These are phyloP conservation scores for Hormaphis cornu DNA, from an alignment of 1,140 invertebrate genomes.

Conservation along the genomic window DNA sequence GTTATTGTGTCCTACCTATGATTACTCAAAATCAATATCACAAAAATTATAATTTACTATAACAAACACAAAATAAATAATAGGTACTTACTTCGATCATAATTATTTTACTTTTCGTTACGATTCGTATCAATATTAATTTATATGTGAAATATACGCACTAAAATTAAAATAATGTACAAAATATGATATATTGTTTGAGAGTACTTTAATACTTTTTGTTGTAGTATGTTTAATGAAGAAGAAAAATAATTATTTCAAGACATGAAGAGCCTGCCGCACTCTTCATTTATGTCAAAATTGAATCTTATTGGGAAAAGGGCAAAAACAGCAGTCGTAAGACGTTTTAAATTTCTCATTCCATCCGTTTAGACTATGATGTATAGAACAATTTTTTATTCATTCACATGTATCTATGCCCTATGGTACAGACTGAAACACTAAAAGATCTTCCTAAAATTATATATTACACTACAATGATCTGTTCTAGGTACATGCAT, in stretches of 20 bases:
- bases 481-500: slow-evolving; percentile 72
- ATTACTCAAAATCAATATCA: neutral
- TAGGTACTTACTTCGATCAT: too few relatives aligned
- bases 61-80: neutral
- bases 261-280: slow-evolving; percentile 61
- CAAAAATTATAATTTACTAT: neutral
- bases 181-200: too few relatives aligned
- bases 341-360: too few relatives aligned
- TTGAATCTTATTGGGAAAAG: slow-evolving; percentile 87
- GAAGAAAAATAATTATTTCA: slow-evolving; percentile 67
- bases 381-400: too few relatives aligned
- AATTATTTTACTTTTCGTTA: too few relatives aligned
- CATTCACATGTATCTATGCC: neutral
- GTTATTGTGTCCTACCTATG: slow-evolving; percentile 33
- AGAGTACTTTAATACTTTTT: neutral
- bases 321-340: slow-evolving; percentile 83
- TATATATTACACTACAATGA: neutral
- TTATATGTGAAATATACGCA: too few relatives aligned
- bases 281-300: slow-evolving; percentile 66
- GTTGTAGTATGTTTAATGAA: slow-evolving; percentile 55
- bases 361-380: too few relatives aligned
- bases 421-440: neutral
- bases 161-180: too few relatives aligned
- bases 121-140: too few relatives aligned
- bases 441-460: neutral